Percentiles rank a stretch among this genome's conserved stretches.
Evolutionary conservation across 2,888 invertebrate genomes (phyloP).

Genomic region (Therioaphis trifolii): DNA sequence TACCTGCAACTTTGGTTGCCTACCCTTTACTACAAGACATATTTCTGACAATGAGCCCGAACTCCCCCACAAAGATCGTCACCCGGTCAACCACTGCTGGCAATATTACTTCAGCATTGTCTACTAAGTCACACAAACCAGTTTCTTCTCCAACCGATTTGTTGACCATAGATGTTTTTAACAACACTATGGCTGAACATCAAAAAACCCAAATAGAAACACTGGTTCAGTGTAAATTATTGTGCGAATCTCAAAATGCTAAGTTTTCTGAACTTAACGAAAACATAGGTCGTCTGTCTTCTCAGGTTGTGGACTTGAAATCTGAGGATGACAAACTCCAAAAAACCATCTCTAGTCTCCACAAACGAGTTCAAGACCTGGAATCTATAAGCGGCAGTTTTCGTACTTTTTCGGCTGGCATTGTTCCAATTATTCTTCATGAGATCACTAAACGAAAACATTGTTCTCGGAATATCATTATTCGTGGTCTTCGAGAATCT

Average conservation of each 20-base stretch:
- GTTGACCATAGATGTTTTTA: constrained; percentile 12
- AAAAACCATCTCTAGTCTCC: constrained; percentile 16
- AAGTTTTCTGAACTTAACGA: constrained; percentile 18
- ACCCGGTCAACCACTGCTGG: no score
- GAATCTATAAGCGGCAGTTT: not conserved
- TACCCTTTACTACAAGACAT: no score
- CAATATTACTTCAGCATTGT: no score
- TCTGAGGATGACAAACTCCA: constrained; percentile 14
- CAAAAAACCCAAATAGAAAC: constrained; percentile 35
- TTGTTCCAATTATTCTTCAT: constrained; percentile 15
- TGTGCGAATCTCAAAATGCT: constrained; percentile 21
- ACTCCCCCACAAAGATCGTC: no score
- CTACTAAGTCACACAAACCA: no score
- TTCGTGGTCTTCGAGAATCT: constrained; percentile 10
- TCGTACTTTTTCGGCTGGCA: constrained; percentile 6
- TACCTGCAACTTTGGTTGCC: no score
- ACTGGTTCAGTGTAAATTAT: constrained; percentile 12
- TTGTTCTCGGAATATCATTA: constrained; percentile 33
- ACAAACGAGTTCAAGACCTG: constrained; percentile 1
- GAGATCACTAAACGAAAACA: constrained; percentile 15
- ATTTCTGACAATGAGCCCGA: no score
- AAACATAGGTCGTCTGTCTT: constrained; percentile 8
- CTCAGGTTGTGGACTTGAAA: constrained; percentile 15
- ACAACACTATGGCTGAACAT: constrained; percentile 30
- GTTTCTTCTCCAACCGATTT: not conserved